A percentile compares a stretch with the other conserved stretches of the same genome.
phyloP scores from a whole-genome alignment of 2,888 invertebrate species.

The Lacanobia oleracea region DNA sequence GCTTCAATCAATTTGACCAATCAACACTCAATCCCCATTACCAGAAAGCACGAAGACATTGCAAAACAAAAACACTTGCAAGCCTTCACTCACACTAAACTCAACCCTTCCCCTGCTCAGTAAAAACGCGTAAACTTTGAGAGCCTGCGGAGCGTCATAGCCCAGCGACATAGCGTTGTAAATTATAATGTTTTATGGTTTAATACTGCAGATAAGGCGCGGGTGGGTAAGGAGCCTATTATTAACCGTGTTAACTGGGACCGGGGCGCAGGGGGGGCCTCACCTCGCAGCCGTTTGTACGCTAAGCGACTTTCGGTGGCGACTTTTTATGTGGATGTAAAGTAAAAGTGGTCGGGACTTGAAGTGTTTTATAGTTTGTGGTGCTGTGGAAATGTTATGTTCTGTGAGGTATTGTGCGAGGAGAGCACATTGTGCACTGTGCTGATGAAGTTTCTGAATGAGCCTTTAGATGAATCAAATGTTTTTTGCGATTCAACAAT shows the following conservation, averaged over 20 bases:
- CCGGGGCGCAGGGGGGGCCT: slow-evolving; percentile 60
- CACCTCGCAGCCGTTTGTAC: slow-evolving; percentile 58
- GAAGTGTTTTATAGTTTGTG: slow-evolving; percentile 49
- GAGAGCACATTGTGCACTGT: slow-evolving; percentile 11
- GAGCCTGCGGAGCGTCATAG: slow-evolving; percentile 84
- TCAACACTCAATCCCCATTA: background rate
- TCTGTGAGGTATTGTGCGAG: slow-evolving; percentile 31
- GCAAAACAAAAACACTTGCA: background rate
- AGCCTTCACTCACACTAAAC: slow-evolving; percentile 4
- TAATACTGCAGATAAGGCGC: slow-evolving; percentile 90
- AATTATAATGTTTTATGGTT: slow-evolving; percentile 91
- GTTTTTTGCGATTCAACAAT: no score
- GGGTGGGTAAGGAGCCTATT: slow-evolving; percentile 87
- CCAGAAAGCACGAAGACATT: background rate
- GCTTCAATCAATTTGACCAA: background rate
- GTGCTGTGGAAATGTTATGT: slow-evolving; percentile 39
- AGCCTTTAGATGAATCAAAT: background rate
- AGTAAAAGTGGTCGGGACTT: slow-evolving; percentile 43
- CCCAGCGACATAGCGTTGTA: slow-evolving; percentile 85
- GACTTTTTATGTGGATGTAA: slow-evolving; percentile 56
- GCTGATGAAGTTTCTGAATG: slow-evolving; percentile 23
- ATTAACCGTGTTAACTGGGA: slow-evolving; percentile 87
- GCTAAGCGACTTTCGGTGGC: slow-evolving; percentile 62
- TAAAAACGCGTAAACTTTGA: slow-evolving; percentile 76
- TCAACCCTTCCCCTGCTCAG: slow-evolving; percentile 55